Base-by-base conservation (phyloP, 92 coral and sea anemone species). In the Metridium senile region DNA sequence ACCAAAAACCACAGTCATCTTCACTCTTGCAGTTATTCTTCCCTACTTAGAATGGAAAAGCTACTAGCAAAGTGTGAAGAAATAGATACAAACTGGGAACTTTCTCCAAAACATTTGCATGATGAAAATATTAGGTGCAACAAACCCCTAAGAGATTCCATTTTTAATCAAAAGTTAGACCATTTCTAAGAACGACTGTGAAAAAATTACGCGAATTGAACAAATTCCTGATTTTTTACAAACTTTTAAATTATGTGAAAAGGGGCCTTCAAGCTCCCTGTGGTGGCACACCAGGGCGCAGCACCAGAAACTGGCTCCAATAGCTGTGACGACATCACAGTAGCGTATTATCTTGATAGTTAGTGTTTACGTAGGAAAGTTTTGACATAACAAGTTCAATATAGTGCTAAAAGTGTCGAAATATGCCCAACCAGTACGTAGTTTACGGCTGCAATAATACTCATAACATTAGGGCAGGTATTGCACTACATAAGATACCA, bases 391-490 rank as follows among this genome's bases (percentile, higher is more conserved):
- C n/a, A n/a, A n/a, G n/a, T n/a, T n/a, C n/a, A n/a, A n/a, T n/a
- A 39, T 4, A 39, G 6, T 54, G 23, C 17, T 1, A 32, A 66
- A 21, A 30, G 3, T 33, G 16, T 17, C n/a, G 11, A 30, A 61
- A 3, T 64, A 74, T 74, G 80, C 80, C 80, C 27, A 74, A 74
- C 26, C 35, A 76, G 80, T 74, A 76, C 32, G 80, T 74, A 22
- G 80, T 74, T 13, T 61, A 43, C 45, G 80, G 80, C 7, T 74
- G 80, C 21, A 39, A 32, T 35, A 74, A 74, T 76, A 28, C 31
- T 20, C 64, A 39, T 3, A 59, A 74, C 33, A 61, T 27, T 20
- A 30, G n/a, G 53, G 63, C 62, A 74, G 74, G 80, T 61, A 59
- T 74, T 54, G 64, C 74, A 21, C 26, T 59, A 35, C 80, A 74